phyloP scores from a whole-genome alignment of 1,140 invertebrate species.

The Penaeus japonicus region DNA sequence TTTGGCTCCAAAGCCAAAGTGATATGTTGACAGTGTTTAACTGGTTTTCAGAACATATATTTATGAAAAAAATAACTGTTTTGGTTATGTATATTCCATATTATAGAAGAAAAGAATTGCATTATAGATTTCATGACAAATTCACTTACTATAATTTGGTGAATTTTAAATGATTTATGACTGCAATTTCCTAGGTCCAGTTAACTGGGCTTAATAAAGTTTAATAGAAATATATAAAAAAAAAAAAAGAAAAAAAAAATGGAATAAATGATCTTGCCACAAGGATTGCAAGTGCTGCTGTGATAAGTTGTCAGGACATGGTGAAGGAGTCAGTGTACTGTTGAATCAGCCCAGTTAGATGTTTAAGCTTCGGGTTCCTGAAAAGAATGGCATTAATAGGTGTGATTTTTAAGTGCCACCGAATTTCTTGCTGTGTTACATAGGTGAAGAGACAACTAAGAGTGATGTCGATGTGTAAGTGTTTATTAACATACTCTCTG shows the following conservation, averaged over 20 bases:
- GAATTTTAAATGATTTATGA: no score
- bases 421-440: neutral
- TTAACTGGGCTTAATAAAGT: no score
- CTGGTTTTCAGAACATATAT: neutral
- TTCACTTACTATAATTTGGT: no score
- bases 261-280: conserved; percentile 14
- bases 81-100: no score
- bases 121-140: no score
- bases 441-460: neutral
- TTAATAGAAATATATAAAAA: neutral
- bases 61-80: no score
- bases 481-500: conserved; percentile 37
- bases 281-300: conserved; percentile 36
- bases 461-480: conserved; percentile 4
- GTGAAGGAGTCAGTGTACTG: no score
- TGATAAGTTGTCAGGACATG: conserved; percentile 18
- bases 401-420: neutral
- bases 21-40: neutral
- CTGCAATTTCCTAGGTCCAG: no score
- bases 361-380: no score
- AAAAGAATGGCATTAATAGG: no score
- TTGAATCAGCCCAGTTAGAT: no score
- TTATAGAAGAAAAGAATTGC: no score
- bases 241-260: neutral
- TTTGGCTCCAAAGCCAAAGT: conserved; percentile 46